Evolutionary conservation across 2,797 vertebrate genomes (phyloP), one percentile per base, ranked within the genome.

Genomic region (Microchirus variegatus): DNA sequence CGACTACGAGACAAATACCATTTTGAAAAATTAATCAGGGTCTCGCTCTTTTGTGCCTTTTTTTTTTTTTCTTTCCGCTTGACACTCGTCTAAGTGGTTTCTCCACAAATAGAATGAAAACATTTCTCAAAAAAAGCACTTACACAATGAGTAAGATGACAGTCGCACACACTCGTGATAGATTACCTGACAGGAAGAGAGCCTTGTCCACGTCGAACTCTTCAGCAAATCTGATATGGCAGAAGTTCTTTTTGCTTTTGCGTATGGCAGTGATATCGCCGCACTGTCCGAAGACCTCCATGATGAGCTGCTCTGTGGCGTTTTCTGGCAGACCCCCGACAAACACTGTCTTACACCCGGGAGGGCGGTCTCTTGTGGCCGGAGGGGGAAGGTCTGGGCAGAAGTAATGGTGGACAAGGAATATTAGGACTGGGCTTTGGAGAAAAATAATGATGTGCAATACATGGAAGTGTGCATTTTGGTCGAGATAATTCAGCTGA

Each of bases 191-290:
- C 38, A 99, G 89, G 77, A 96, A 98, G 15, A 99, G 94, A 0
- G 96, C 96, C 81, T 96, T 97, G 88, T 98, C 97, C 72, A 98
- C 95, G 35, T 96, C 97, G 75, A 93, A 91, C 80, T 97, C 97
- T 70, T 98, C 96, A 0, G 95, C 90, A 55, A 98, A 99, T 77
- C 97, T 92, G 85, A 99, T 97, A 50, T 99, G 97, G 79, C 96
- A 97, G 88, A 98, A 99, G 62, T 98, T 97, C 83, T 98, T 98
- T 90, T 97, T 98, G 88, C 96, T 96, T 86, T 97, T 98, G 36
- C 97, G 95, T 78, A 99, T 96, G 26, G 96, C 96, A 5, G 94
- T 94, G 89, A 98, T 97, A 1, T 96, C 93, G 1, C 97, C 97
- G 1, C 97, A 99, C 85, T 96, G 95, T 40, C 95, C 96, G 2